Evolutionary conservation across 2,113 vertebrate species (phyloP).

Genomic region (Gavialis gangeticus): DNA sequence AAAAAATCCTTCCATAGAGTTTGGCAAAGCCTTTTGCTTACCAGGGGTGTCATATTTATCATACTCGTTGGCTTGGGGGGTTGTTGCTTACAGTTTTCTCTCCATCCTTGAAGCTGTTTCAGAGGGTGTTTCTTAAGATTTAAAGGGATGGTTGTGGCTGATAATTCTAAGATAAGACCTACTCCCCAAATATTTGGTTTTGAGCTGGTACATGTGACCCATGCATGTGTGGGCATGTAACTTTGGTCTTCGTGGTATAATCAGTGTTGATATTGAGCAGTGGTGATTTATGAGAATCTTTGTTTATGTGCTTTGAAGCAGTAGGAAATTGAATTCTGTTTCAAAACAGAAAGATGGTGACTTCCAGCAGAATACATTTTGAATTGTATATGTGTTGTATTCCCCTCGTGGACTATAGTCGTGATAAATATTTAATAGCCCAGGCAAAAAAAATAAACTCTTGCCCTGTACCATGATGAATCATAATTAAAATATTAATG

Average conservation of each 20-base stretch:
- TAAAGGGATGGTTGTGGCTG: background rate
- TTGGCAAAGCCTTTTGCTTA: background rate
- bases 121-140: background rate
- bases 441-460: background rate
- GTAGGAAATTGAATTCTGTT: background rate
- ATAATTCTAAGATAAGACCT: conserved; percentile 25
- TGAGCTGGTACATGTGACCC: background rate
- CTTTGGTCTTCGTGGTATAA: background rate
- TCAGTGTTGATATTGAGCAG: background rate
- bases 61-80: background rate
- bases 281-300: background rate
- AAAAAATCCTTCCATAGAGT: background rate
- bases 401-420: background rate
- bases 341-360: background rate
- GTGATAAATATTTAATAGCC: background rate
- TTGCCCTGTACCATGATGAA: background rate
- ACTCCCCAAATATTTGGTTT: conserved; percentile 27
- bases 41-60: background rate
- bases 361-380: background rate
- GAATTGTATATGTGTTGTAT: background rate
- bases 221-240: fast-evolving
- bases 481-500: background rate
- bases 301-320: background rate
- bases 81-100: background rate
- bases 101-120: background rate